A percentile compares a stretch with the other conserved stretches of the same genome.
These are phyloP conservation scores for Hormaphis cornu DNA, from an alignment of 1,140 invertebrate species.

Conservation along the genomic window DNA sequence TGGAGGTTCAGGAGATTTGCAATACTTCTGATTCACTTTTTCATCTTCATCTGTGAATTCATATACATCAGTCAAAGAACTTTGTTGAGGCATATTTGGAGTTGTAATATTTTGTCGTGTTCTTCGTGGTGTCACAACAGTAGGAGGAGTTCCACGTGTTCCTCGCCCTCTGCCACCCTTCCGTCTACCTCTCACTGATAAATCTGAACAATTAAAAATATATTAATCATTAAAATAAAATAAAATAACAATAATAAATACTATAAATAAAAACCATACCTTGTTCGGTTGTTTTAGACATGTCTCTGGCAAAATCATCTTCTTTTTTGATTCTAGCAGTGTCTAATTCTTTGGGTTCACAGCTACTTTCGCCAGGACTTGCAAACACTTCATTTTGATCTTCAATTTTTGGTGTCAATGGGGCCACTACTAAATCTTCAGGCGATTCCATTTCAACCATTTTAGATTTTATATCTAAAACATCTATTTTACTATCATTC, in stretches of 20 bases:
- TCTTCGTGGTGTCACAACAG: slow-evolving; percentile 45
- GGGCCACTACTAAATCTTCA: slow-evolving; percentile 33
- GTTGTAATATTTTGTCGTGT: slow-evolving; percentile 37
- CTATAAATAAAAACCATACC: neutral
- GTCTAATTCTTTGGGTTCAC: slow-evolving; percentile 35
- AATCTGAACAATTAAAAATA: neutral
- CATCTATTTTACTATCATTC: neutral
- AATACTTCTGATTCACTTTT: slow-evolving; percentile 45
- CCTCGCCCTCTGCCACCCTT: slow-evolving; percentile 38
- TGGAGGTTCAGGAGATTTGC: slow-evolving; percentile 12
- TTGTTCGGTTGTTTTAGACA: slow-evolving; percentile 1
- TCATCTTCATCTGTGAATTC: slow-evolving; percentile 76
- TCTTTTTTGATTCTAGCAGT: slow-evolving; percentile 32
- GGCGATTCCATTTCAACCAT: slow-evolving; percentile 34
- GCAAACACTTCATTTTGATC: slow-evolving; percentile 33
- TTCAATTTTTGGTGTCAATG: slow-evolving; percentile 34
- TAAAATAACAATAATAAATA: neutral
- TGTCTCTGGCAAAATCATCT: slow-evolving; percentile 9
- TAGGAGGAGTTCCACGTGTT: slow-evolving; percentile 41
- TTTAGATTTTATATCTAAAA: slow-evolving; percentile 38
- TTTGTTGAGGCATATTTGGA: slow-evolving; percentile 39
- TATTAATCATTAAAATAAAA: neutral
- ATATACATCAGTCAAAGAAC: slow-evolving; percentile 58
- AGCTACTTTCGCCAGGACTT: slow-evolving; percentile 35
- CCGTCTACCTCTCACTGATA: slow-evolving; percentile 35